Evolutionary conservation across 2,888 invertebrate species (phyloP), one percentile per base, ranked within the genome.

Genomic region (Cerceris rybyensis): DNA sequence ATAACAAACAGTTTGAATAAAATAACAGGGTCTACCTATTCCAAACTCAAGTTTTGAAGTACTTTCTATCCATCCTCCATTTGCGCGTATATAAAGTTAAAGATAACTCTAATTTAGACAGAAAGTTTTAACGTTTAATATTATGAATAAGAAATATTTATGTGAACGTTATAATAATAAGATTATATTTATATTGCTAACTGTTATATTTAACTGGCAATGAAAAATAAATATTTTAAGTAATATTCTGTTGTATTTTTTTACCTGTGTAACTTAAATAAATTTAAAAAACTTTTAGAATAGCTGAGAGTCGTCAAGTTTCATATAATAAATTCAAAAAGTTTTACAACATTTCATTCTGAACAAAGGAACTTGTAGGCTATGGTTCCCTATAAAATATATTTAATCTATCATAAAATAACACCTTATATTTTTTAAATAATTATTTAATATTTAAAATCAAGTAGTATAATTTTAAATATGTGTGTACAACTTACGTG

Each of bases 1-100:
- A 86, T 99, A 97, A 96, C 94, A 87, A 89, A 60, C 46, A 49
- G 63, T 50, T n/a, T 6, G 28, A 55, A 54, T 42, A 58, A 59
- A 50, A 64, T 11, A 39, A 17, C 55, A 54, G 16, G n/a, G 54
- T 73, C 39, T 54, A 49, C 57, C 52, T 65, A 52, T 66, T 42
- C 50, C 43, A 14, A 39, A 46, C 9, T 65, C n/a, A 17, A 57
- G 39, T 16, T 52, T 58, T 49, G 39, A 75, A 72, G 63, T 67
- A 66, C 49, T 77, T 42, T 73, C 77, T 77, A 57, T 81, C 78
- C 78, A 79, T 78, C 60, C 75, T 58, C 41, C 49, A 63, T 28
- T 58, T 71, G 57, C 65, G 28, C 65, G 52, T 58, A 76, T 71
- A 70, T 50, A 68, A 57, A 66, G 68, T 80, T 58, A 74, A 49